These are phyloP conservation scores for Orchesella cincta DNA, from an alignment of 1,140 invertebrate genomes.

Conservation along the genomic window DNA sequence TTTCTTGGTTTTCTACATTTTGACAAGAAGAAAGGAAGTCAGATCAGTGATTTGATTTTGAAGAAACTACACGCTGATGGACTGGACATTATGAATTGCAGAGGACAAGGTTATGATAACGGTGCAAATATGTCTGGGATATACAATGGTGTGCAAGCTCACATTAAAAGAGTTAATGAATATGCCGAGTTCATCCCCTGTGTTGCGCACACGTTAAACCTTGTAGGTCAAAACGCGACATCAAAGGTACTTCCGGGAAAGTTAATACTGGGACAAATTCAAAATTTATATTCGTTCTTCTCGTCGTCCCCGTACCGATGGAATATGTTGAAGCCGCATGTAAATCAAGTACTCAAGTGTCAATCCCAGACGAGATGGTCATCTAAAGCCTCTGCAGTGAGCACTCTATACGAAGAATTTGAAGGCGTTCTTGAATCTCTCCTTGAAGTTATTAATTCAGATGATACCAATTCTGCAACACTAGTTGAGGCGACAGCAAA, in stretches of 20 bases:
- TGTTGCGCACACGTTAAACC: slow-evolving; percentile 54
- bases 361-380: background rate
- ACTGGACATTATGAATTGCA: slow-evolving; percentile 43
- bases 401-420: background rate
- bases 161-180: slow-evolving; percentile 51
- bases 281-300: slow-evolving; percentile 34
- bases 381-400: background rate
- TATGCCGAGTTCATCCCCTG: slow-evolving; percentile 52
- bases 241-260: slow-evolving; percentile 10
- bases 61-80: slow-evolving; percentile 44
- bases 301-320: slow-evolving; percentile 2
- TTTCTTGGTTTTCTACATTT: slow-evolving; percentile 44
- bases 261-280: slow-evolving; percentile 2
- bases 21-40: slow-evolving; percentile 33
- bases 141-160: slow-evolving; percentile 52
- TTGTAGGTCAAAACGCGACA: slow-evolving; percentile 18
- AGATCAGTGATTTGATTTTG: slow-evolving; percentile 33
- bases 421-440: background rate
- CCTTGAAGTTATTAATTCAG: background rate
- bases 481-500: background rate
- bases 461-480: background rate
- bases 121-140: slow-evolving; percentile 53
- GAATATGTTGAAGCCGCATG: slow-evolving; percentile 1
- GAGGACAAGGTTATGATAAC: slow-evolving; percentile 56
- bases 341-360: background rate